Base-by-base conservation (phyloP, 2,113 vertebrate species). In the Podocnemis expansa region DNA sequence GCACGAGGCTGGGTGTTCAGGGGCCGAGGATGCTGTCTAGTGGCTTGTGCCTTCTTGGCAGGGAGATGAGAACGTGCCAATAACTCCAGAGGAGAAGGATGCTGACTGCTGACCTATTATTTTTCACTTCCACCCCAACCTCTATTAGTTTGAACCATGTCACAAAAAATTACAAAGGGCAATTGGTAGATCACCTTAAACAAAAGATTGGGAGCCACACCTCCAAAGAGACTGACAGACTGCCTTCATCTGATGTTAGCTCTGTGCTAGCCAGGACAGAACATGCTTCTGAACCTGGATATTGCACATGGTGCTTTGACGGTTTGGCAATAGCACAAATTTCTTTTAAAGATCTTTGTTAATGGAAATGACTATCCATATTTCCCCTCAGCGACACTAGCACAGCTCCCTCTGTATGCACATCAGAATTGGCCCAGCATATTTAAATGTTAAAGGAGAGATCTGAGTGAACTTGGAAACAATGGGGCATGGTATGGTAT, bases 231-330 rank as follows among this genome's bases (percentile, higher is more conserved):
- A 55, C 27, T 76, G 24, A 49, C 55, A 85, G 93, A n/a, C 1
- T 5, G 60, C 91, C 76, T 82, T 82, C 3, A 5, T 29, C 13
- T 41, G 67, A 22, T 78, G 17, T 10, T 6, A 85, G 84, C 81
- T 29, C 88, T n/a, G 11, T 49, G 9, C 31, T 90, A 84, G 75
- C 16, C 82, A 76, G 45, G 22, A 49, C 14, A 29, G 60, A 84
- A 67, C 38, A 91, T 34, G 88, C 9, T 81, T 91, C 38, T 45
- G 75, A 76, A 45, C 11, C 13, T 83, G 91, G 55, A 34, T 92
- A 3, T 89, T 89, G 85, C 88, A 86, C 81, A 55, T 83, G 89
- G 91, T 81, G 76, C 88, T 76, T 89, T 92, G 90, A 73, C 13
- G 52, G 49, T 12, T 11, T 60, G 82, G 13, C 16, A n/a, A n/a